These are phyloP conservation scores for Lerema accius DNA, from an alignment of 1,140 invertebrate species.

Conservation along the genomic window DNA sequence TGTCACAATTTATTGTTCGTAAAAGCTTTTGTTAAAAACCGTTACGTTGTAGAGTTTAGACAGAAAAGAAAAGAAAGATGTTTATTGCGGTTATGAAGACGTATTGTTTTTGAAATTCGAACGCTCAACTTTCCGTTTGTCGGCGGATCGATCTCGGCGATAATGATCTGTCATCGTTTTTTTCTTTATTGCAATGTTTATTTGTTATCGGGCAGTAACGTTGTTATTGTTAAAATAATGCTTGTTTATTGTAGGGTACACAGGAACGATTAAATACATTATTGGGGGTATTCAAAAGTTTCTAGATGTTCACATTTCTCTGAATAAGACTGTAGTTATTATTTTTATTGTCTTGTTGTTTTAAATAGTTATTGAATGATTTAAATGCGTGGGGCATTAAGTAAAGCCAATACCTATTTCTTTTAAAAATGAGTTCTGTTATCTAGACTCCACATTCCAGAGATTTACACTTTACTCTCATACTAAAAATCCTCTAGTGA, in stretches of 20 bases:
- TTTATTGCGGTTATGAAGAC: slow-evolving; percentile 58
- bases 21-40: slow-evolving; percentile 29
- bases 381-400: no score
- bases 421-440: no score
- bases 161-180: slow-evolving; percentile 4
- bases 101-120: slow-evolving; percentile 31
- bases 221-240: slow-evolving; percentile 1
- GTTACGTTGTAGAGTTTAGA: slow-evolving; percentile 38
- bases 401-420: no score
- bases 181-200: not conserved
- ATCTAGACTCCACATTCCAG: no score
- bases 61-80: slow-evolving; percentile 23
- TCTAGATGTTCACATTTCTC: no score
- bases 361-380: no score
- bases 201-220: slow-evolving; percentile 1
- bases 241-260: slow-evolving; percentile 8
- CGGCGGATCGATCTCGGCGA: slow-evolving; percentile 2
- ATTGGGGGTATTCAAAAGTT: no score
- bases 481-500: no score
- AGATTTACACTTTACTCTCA: no score
- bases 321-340: not conserved
- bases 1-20: not conserved
- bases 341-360: no score
- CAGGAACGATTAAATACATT: no score
- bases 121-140: slow-evolving; percentile 28